Conservation (phyloP, 2,888 invertebrate species). For the Sesamia inferens region DNA sequence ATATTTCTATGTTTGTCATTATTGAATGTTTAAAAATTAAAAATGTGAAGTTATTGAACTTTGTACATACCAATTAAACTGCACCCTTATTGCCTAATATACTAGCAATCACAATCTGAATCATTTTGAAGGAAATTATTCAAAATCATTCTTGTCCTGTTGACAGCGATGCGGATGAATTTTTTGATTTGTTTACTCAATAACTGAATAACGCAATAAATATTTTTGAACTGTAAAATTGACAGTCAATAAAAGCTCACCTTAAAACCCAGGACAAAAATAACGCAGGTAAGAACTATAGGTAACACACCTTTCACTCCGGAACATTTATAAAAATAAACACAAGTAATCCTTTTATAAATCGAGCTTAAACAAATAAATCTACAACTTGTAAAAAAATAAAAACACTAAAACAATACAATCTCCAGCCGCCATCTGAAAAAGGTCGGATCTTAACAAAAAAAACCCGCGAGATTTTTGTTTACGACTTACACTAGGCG, state of each 20-base stretch:
- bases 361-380: constrained; percentile 26
- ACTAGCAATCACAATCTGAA: not conserved
- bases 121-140: not conserved
- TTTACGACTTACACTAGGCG: constrained; percentile 67
- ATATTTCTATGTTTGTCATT: too few species aligned
- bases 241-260: not conserved
- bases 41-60: too few species aligned
- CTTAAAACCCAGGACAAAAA: not conserved
- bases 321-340: not conserved
- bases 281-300: not conserved
- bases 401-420: constrained; percentile 30
- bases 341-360: constrained; percentile 1
- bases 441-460: constrained; percentile 47
- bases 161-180: too few species aligned
- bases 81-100: not conserved
- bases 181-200: not conserved
- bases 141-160: too few species aligned
- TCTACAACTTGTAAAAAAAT: constrained; percentile 18
- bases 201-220: not conserved
- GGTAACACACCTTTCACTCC: not conserved
- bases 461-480: constrained; percentile 53
- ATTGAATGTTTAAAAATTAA: too few species aligned
- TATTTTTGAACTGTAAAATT: not conserved
- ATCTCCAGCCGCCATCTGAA: constrained; percentile 22
- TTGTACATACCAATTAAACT: not conserved